Percentiles rank a stretch among this genome's conserved stretches.
Conservation (phyloP, 2,113 vertebrate genomes). For the Pelobates fuscus region DNA sequence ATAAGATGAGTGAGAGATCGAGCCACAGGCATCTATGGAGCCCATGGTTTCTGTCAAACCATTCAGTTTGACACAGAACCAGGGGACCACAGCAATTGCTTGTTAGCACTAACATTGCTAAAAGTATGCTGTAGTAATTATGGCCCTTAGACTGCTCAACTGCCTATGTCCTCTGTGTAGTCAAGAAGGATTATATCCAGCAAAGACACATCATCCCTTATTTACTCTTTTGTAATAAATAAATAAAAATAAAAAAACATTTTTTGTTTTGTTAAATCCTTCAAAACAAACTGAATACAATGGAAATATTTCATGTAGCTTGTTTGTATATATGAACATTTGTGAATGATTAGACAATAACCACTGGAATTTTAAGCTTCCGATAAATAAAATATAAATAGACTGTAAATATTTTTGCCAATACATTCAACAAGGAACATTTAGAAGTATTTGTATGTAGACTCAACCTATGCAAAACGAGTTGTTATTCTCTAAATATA, state of each 20-base stretch:
- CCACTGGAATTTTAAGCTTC: constrained; percentile 26
- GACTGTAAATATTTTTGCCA: neutral
- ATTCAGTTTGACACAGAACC: too few relatives aligned
- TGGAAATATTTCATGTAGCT: constrained; percentile 32
- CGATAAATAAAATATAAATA: constrained; percentile 19
- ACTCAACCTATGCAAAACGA: neutral
- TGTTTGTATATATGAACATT: constrained; percentile 37
- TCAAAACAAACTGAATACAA: constrained; percentile 32
- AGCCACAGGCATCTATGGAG: too few relatives aligned
- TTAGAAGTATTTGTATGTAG: neutral
- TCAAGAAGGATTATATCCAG: constrained; percentile 10
- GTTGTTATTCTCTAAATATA: too few relatives aligned
- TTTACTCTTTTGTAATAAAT: neutral
- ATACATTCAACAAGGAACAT: neutral
- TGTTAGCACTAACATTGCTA: too few relatives aligned
- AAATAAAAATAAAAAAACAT: too few relatives aligned
- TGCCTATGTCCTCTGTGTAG: too few relatives aligned
- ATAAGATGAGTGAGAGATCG: too few relatives aligned
- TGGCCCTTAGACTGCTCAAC: too few relatives aligned
- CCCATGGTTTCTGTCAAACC: too few relatives aligned
- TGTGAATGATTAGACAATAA: constrained; percentile 35
- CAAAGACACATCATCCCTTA: constrained; percentile 28
- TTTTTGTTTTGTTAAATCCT: constrained; percentile 16
- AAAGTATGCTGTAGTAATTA: too few relatives aligned
- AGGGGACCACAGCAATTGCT: too few relatives aligned